Conservation (phyloP, 2,888 invertebrate species). For the Pheosia gnoma region DNA sequence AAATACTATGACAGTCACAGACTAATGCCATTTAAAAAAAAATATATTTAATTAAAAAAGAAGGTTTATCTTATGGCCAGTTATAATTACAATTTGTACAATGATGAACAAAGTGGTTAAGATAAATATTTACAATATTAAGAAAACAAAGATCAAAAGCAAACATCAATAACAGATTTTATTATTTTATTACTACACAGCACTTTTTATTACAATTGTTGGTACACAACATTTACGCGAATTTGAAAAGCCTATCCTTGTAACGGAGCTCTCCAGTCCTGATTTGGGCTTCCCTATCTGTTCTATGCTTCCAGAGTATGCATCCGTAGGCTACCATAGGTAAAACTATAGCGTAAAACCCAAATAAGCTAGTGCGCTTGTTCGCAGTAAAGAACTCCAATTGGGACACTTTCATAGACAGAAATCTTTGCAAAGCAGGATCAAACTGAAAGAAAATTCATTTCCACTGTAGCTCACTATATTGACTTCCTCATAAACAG, state of each 20-base stretch:
- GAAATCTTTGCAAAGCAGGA: conserved; percentile 88
- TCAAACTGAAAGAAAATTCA: conserved; percentile 88
- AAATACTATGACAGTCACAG: background rate
- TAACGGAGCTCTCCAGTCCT: conserved; percentile 90
- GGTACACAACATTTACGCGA: conserved; percentile 68
- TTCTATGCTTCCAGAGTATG: conserved; percentile 79
- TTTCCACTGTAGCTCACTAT: background rate
- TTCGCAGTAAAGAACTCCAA: conserved; percentile 88
- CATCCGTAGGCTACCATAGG: conserved; percentile 84
- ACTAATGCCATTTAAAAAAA: no score
- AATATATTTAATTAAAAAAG: background rate
- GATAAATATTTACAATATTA: background rate
- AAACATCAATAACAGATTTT: conserved; percentile 19
- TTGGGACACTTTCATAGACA: conserved; percentile 87
- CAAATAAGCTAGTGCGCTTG: conserved; percentile 79
- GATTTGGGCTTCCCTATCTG: conserved; percentile 80
- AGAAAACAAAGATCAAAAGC: background rate
- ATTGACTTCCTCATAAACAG: background rate
- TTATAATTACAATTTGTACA: background rate
- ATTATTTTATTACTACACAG: conserved; percentile 32
- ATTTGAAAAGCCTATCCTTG: conserved; percentile 88
- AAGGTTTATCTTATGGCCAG: conserved; percentile 5
- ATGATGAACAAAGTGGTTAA: conserved; percentile 10
- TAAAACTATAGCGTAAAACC: conserved; percentile 77
- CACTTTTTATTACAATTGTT: conserved; percentile 18